Conservation (phyloP, 1,140 invertebrate genomes). For the Ceratina australensis region DNA sequence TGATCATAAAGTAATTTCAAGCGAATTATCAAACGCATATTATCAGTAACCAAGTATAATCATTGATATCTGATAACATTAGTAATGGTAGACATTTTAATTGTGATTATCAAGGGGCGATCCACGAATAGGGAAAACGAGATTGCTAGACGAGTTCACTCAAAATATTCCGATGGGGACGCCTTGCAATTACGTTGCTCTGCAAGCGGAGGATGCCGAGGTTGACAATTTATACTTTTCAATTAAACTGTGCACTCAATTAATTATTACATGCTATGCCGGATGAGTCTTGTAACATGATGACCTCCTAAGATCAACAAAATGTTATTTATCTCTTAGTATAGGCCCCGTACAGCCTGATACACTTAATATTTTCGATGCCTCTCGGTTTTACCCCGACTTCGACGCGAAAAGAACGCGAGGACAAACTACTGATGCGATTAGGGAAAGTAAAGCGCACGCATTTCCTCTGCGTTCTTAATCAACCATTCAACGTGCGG, state of each 20-base stretch:
- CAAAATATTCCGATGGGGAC: conserved; percentile 74
- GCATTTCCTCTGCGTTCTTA: conserved; percentile 78
- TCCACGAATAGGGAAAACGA: conserved; percentile 81
- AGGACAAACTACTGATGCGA: conserved; percentile 72
- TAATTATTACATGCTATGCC: not conserved
- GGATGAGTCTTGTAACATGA: not conserved
- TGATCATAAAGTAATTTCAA: conserved; percentile 69
- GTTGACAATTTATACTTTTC: conserved; percentile 43
- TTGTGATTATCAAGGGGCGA: conserved; percentile 76
- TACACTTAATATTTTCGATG: conserved; percentile 75
- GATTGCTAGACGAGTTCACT: conserved; percentile 81
- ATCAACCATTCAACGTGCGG: conserved; percentile 80
- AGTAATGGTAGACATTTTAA: not conserved
- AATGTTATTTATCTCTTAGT: conserved; percentile 3
- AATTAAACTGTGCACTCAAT: too few species aligned
- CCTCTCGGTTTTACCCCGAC: conserved; percentile 74
- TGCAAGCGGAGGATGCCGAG: conserved; percentile 72
- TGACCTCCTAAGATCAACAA: not conserved
- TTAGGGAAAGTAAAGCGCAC: conserved; percentile 67
- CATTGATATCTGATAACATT: too few species aligned
- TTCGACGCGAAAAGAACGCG: conserved; percentile 71
- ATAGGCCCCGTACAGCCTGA: conserved; percentile 75
- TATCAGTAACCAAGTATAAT: too few species aligned
- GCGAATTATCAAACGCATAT: too few species aligned
- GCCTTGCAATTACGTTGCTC: conserved; percentile 73